phyloP scores from a whole-genome alignment of 2,113 vertebrate species.

The Syngnathus scovelli region DNA sequence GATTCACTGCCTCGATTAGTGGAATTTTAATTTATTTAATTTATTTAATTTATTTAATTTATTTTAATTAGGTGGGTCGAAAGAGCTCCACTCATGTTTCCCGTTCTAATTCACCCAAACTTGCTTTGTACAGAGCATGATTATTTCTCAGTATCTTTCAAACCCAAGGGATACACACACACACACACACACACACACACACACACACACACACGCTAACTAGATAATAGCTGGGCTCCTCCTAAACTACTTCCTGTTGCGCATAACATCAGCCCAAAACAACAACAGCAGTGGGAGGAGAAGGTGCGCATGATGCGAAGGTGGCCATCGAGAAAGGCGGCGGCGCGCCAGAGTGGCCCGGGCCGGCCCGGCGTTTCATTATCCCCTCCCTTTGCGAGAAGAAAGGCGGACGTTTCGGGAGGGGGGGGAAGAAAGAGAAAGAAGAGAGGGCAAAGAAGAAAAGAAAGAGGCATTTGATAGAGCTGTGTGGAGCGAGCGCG shows the following conservation, averaged over 20 bases:
- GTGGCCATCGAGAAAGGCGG: slow-evolving; percentile 17
- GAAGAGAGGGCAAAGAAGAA: slow-evolving; percentile 72
- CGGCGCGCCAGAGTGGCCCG: slow-evolving; percentile 63
- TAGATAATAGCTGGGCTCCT: not conserved
- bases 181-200: not conserved
- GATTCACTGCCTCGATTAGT: too few species aligned
- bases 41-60: too few species aligned
- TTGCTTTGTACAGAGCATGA: too few species aligned
- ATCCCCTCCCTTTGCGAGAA: slow-evolving; percentile 74
- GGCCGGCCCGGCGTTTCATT: slow-evolving; percentile 78
- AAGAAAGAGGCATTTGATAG: slow-evolving; percentile 96
- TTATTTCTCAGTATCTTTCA: too few species aligned
- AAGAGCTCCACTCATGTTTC: too few species aligned
- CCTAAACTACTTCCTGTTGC: slow-evolving; percentile 25
- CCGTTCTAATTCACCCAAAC: too few species aligned
- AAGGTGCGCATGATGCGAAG: slow-evolving; percentile 30
- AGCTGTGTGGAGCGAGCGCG: slow-evolving; percentile 87
- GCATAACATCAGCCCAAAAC: slow-evolving; percentile 20
- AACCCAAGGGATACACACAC: not conserved
- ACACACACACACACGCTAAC: not conserved
- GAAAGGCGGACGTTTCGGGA: slow-evolving; percentile 79
- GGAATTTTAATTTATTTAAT: too few species aligned
- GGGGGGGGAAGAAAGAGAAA: slow-evolving; percentile 46
- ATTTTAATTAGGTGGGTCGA: too few species aligned
- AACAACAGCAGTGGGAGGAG: slow-evolving; percentile 43